Base-by-base conservation (phyloP, 2,888 invertebrate genomes). In the Epinotia ramella region DNA sequence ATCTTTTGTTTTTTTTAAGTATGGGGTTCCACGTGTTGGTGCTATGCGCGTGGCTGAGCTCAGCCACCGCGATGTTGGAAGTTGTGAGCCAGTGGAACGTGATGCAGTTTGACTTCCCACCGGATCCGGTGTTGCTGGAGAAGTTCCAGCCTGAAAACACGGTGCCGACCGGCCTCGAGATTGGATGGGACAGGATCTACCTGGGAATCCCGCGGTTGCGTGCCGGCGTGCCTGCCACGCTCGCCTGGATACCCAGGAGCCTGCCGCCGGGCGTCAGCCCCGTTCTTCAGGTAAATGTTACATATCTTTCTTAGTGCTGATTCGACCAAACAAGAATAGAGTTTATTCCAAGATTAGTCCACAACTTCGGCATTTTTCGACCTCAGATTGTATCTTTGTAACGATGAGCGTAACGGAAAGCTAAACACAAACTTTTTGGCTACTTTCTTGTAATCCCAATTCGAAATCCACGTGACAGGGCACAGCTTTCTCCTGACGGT, bases 111-210 rank as follows among this genome's bases (percentile, higher is more conserved):
- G 96, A 96, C 88, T 96, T 96, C 82, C 96, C 96, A 0, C 95
- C 95, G 67, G 95, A 96, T 82, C 96, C 96, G 1, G 89, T 94
- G 6, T 90, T 92, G 12, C 88, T 96, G 80, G 91, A 94, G 81
- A 95, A 94, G 87, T 96, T 95, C 86, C 96, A 96, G 79, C 96
- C 97, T 0, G 96, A 96, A 84, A 97, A 97, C 87, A 96, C 96
- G 0, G 96, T 97, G 5, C 96, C 97, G 56, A 97, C 97, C 0
- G 97, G 98, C 1, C 85, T 98, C 77, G 97, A 97, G 83, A 92
- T 97, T 46, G 95, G 95, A 2, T 95, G 95, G 89, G 96, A 97
- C 82, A 94, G 96, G 77, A 91, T 98, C 40, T 97, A 97, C 86
- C 77, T 98, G n/a, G 96, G 97, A 0, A 96, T 96, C 13, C 98